Evolutionary conservation across 1,140 invertebrate genomes (phyloP), one percentile per base, ranked within the genome.

Genomic region (Cydia fagiglandana): DNA sequence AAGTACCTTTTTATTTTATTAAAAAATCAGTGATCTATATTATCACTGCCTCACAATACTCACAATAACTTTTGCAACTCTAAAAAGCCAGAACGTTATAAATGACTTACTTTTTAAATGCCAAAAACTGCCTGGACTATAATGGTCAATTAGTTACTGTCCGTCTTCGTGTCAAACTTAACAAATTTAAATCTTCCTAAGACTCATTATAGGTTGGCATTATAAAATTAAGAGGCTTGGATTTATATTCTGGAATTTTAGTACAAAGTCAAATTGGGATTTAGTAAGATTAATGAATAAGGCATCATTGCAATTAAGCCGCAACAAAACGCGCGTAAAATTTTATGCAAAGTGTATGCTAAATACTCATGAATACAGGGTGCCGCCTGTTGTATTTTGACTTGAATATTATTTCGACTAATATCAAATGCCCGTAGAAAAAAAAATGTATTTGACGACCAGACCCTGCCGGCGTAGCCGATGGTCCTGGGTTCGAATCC

Each of bases 221-320:
- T n/a, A 53, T 12, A 15, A 53, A 53, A 53, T 53, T n/a, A 53
- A 53, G 4, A 53, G 15, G 15, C 5, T 53, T n/a, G 15, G 17
- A 20, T 61, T 10, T 10, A 2, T 10, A 61, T n/a, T 24, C 20
- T 61, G 9, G 7, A 24, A 24, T 12, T 10, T 61, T 24, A 61
- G 17, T 7, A 17, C n/a, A 56, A 53, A 12, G 17, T 61, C 17
- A 4, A 61, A 61, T 61, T 61, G 9, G 56, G 56, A 61, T 61
- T 61, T 61, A 61, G 56, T n/a, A 10, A 61, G n/a, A 61, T 61
- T 24, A 61, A 61, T 61, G 56, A 61, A 61, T 61, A 61, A 17
- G 56, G 56, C 56, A 61, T 24, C n/a, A 61, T 24, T 61, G 56
- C 56, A 20, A 61, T 61, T 61, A 61, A 61, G 20, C 20, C 56